These are phyloP conservation scores for Volucella zonaria DNA, from an alignment of 2,888 invertebrate genomes.

Conservation along the genomic window DNA sequence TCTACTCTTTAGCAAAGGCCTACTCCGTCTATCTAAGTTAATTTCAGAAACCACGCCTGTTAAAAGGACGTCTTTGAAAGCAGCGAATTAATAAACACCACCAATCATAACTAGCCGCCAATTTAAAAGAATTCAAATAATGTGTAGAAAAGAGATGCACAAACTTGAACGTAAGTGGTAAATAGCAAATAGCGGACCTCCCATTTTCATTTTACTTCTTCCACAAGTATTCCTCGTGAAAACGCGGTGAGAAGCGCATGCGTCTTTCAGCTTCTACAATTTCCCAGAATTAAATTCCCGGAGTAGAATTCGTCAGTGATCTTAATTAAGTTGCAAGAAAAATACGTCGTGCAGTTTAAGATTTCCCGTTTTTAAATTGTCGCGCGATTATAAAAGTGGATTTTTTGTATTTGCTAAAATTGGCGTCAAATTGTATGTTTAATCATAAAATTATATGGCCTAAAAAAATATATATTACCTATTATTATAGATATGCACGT, in stretches of 20 bases:
- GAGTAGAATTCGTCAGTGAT: constrained; percentile 48
- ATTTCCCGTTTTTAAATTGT: constrained; percentile 45
- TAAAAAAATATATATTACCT: not conserved
- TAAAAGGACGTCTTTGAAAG: constrained; percentile 19
- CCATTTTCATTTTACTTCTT: constrained; percentile 57
- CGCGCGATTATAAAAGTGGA: constrained; percentile 55
- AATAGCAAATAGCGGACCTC: constrained; percentile 54
- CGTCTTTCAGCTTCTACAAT: constrained; percentile 46
- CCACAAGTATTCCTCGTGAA: constrained; percentile 59
- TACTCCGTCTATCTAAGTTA: constrained; percentile 7
- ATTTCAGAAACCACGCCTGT: constrained; percentile 32
- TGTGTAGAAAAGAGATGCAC: constrained; percentile 37
- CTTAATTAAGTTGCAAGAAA: constrained; percentile 52
- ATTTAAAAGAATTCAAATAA: constrained; percentile 12
- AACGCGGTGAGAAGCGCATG: constrained; percentile 61
- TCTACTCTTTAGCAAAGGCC: not conserved
- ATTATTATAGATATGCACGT: no score
- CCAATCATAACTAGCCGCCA: constrained; percentile 52
- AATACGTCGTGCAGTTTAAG: constrained; percentile 43
- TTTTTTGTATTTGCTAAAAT: constrained; percentile 35
- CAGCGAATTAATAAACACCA: constrained; percentile 24
- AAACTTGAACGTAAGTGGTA: not conserved
- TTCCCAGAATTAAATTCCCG: constrained; percentile 31
- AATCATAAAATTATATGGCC: constrained; percentile 36
- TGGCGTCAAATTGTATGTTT: constrained; percentile 26